phyloP scores from a whole-genome alignment of 2,888 invertebrate species.

The Ecliptopera silaceata region DNA sequence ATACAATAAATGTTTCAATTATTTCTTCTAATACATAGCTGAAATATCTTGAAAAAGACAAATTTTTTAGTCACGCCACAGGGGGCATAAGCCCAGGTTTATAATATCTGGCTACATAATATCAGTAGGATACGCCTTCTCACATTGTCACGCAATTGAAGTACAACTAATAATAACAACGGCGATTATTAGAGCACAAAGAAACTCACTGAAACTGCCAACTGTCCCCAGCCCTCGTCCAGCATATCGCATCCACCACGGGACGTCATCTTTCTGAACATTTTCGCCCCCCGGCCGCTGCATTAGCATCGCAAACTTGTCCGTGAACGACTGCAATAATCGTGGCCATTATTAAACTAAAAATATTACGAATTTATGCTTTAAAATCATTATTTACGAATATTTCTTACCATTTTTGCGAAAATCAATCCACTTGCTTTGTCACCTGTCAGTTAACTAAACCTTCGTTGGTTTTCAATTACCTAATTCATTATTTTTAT shows the following conservation, averaged over 20 bases:
- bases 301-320: constrained; percentile 91
- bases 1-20: no score
- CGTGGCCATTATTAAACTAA: constrained; percentile 43
- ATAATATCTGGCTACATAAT: neutral
- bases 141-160: constrained; percentile 15
- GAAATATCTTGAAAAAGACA: neutral
- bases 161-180: constrained; percentile 21
- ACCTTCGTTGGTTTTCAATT: constrained; percentile 1
- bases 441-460: constrained; percentile 59
- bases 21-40: no score
- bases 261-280: constrained; percentile 90
- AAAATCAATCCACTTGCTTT: constrained; percentile 77
- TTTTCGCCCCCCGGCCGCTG: constrained; percentile 91
- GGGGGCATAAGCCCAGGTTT: neutral
- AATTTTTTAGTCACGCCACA: neutral
- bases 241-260: constrained; percentile 95
- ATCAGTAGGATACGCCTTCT: neutral
- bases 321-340: constrained; percentile 87
- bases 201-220: constrained; percentile 91
- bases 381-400: constrained; percentile 48
- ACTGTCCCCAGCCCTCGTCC: constrained; percentile 92
- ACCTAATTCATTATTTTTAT: no score
- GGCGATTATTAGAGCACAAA: constrained; percentile 25
- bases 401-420: constrained; percentile 73
- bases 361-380: constrained; percentile 2